Evolutionary conservation across 2,888 invertebrate genomes (phyloP), one percentile per base, ranked within the genome.

Genomic region (Drepana falcataria): DNA sequence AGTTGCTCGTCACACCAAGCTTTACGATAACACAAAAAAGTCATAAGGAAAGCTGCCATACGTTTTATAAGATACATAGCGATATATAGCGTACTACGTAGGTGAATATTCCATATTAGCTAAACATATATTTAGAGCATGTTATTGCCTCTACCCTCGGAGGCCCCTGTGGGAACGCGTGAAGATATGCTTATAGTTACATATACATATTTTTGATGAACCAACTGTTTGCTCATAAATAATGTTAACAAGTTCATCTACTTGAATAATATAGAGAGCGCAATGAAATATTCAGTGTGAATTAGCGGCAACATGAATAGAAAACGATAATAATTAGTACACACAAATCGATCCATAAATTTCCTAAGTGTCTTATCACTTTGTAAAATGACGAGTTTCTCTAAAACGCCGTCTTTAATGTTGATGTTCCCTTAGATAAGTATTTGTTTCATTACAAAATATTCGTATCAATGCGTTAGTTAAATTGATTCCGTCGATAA

Each of bases 251-350:
- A 63, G 64, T 65, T 74, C 66, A 65, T 70, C 77, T 69, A 64
- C 64, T 80, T 80, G 77, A 70, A 79, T 85, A 85, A 82, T 80
- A 83, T 82, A 62, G 63, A 81, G 83, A 82, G 78, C 77, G 61
- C 63, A 67, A 79, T 88, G 83, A 80, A 84, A 85, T 82, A 88
- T 87, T 82, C 88, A 87, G 87, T 87, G 86, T 75, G 81, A 87
- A 69, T 72, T 77, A 62, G 69, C 71, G 63, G 64, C 60, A 53
- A 63, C 55, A 64, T 75, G 64, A 65, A 69, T 76, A 63, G 59
- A 57, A 58, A 60, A 54, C 49, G 52, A 57, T 53, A 58, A 63
- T 61, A 71, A 71, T 64, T 73, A 68, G 69, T 69, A 56, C 62
- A 65, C 64, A 68, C 67, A 83, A 81, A 75, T 80, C 75, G 77